Base-by-base conservation (phyloP, 92 coral and sea anemone genomes). In the Umimayanthus kanabou region DNA sequence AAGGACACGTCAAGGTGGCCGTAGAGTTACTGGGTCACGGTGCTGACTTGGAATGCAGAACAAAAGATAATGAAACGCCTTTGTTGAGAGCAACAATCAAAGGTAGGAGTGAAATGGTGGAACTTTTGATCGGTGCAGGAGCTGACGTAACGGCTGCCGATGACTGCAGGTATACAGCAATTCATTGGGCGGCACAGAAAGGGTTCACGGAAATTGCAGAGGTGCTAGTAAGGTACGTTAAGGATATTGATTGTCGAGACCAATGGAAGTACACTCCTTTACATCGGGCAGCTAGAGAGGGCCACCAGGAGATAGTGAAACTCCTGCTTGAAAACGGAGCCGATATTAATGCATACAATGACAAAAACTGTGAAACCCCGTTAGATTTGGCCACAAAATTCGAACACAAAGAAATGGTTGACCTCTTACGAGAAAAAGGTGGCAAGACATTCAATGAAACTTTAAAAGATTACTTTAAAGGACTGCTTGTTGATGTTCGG, bases 341-440 rank as follows among this genome's bases (percentile, higher is more conserved):
- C 8, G 74, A 80, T 39, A 7, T 80, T 28, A 80, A 61, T 37
- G 73, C 85, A 33, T 1, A 16, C 9, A 80, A 20, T 16, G 29
- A 1, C 6, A 2, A 37, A 4, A 40, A 29, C 33, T 49, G 57
- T 49, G 16, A 30, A 15, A 58, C 47, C 37, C 73, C 85, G 47
- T 66, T 80, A 30, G 40, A 40, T 6, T 80, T 80, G 33, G 85
- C 85, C 8, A 13, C 30, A 80, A 66, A 61, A 8, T 1, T 5
- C 4, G 73, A 50, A 40, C 85, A 80, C 73, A 23, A 37, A 22
- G 85, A 80, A 80, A 80, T 80, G 49, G 39, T 49, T 40, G 47
- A 80, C 26, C 5, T 80, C 7, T 20, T 80, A 30, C 20, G 30
- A 39, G 26, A 39, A 14, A 80, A 61, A 9, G 85, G 85, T 16